Evolutionary conservation across 1,140 invertebrate genomes (phyloP).

Genomic region (Brachionus rotundiformis): DNA sequence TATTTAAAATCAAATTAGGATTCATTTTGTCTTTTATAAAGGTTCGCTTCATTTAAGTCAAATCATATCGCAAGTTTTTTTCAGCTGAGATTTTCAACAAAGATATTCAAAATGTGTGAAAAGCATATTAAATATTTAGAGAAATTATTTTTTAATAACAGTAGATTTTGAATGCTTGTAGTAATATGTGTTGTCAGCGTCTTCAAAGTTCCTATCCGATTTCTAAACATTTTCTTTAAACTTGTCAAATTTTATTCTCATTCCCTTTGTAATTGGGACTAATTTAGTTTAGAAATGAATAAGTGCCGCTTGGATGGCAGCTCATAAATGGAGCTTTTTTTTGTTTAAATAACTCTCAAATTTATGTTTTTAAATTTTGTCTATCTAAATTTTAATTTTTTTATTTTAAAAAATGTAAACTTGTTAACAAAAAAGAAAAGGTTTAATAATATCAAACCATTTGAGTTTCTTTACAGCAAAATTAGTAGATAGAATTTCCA

Average conservation of each 20-base stretch:
- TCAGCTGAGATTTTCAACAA: constrained; percentile 16
- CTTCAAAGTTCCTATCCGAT: not conserved
- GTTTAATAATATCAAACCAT: no score
- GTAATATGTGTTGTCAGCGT: not conserved
- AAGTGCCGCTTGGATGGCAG: not conserved
- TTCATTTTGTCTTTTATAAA: not conserved
- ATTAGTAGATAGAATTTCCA: no score
- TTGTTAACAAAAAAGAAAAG: no score
- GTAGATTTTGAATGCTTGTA: not conserved
- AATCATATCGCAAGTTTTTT: not conserved
- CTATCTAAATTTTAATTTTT: no score
- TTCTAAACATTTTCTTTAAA: constrained; percentile 26
- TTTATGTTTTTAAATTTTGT: no score
- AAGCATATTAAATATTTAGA: constrained; percentile 43
- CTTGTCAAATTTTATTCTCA: constrained; percentile 33
- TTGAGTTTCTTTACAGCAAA: no score
- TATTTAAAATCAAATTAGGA: constrained; percentile 24
- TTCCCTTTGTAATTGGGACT: not conserved
- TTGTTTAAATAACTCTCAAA: no score
- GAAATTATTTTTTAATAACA: constrained; percentile 42
- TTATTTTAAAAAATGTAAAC: no score
- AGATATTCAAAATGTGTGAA: constrained; percentile 43
- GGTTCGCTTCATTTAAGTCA: not conserved
- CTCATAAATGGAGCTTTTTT: not conserved
- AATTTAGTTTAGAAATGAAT: not conserved